Evolutionary conservation across 2,888 invertebrate species (phyloP), one percentile per base, ranked within the genome.

Genomic region (Odontomyia ornata): DNA sequence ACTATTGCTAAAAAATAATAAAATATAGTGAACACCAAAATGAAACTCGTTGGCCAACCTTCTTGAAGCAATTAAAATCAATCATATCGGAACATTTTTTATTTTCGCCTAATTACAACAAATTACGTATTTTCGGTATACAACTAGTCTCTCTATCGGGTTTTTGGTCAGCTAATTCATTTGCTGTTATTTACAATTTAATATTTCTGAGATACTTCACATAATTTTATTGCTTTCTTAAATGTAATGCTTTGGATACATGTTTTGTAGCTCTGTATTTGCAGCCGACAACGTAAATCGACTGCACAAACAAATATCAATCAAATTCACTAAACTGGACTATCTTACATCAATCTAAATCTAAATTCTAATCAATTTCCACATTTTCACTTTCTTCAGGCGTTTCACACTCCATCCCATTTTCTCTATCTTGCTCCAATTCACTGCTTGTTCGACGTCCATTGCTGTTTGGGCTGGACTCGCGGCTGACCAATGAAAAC

Each of bases 371-470:
- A 82, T 87, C 87, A 77, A 87, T 87, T 83, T 87, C 87, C 52
- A 87, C 86, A 82, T 87, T 87, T 82, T 87, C 87, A 79, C 80
- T 81, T 52, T 86, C 86, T 62, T 84, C 83, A 47, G 80, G 79
- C 56, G 80, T 79, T 71, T 81, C 81, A 25, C 80, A 80, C 76
- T 81, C 81, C 60, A 76, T 77, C 11, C 65, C 77, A 62, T 43
- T 36, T 18, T 75, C 75, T 23, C 73, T 28, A 13, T 60, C 60
- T 7, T 56, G 52, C 23, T 36, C 60, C 1, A 23, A 21, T 30
- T 57, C 73, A 25, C 57, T 57, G 25, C 71, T 72, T 56, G 71
- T 15, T 5, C 47, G 75, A 13, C 64, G 75, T 43, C 72, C 60
- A 65, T 75, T 69, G n/a, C 25, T 75, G 57, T 76, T 72, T 73